phyloP scores from a whole-genome alignment of 2,888 invertebrate genomes.

The Philereme vetulata region DNA sequence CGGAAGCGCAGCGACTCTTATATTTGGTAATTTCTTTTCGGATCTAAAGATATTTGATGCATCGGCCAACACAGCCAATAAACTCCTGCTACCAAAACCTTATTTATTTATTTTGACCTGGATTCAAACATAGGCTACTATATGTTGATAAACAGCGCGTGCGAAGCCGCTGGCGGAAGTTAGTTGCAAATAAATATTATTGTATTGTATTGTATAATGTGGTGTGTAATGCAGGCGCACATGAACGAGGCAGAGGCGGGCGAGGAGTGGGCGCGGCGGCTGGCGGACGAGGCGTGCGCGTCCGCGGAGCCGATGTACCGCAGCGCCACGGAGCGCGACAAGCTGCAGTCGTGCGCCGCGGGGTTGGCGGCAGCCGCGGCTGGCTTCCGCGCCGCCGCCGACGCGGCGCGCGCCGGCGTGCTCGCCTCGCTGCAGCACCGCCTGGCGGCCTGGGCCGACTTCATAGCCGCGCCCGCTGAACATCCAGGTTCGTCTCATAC shows the following conservation, averaged over 20 bases:
- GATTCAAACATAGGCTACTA: too few species aligned
- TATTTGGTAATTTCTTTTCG: constrained; percentile 85
- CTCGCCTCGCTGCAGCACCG: constrained; percentile 56
- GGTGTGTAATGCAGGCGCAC: constrained; percentile 83
- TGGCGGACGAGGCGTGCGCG: constrained; percentile 89
- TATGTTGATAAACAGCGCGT: too few species aligned
- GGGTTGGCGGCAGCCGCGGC: constrained; percentile 63
- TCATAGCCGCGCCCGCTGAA: constrained; percentile 50
- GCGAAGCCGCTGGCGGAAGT: too few species aligned
- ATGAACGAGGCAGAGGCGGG: constrained; percentile 96
- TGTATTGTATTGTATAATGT: background rate
- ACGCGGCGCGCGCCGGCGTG: constrained; percentile 56
- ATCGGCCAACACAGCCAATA: too few species aligned
- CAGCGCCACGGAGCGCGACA: constrained; percentile 57
- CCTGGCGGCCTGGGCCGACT: constrained; percentile 58
- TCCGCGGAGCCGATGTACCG: constrained; percentile 87
- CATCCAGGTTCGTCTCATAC: too few species aligned
- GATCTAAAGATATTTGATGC: too few species aligned
- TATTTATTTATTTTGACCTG: too few species aligned
- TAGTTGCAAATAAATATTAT: too few species aligned
- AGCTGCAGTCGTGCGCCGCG: constrained; percentile 65
- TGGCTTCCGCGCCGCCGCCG: constrained; percentile 63
- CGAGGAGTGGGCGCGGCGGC: constrained; percentile 94
- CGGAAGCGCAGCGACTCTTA: constrained; percentile 89
- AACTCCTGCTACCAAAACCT: too few species aligned